Percentiles rank a stretch among this genome's conserved stretches.
These are phyloP conservation scores for Sarcophilus harrisii DNA, from an alignment of 2,797 vertebrate genomes.

Conservation along the genomic window DNA sequence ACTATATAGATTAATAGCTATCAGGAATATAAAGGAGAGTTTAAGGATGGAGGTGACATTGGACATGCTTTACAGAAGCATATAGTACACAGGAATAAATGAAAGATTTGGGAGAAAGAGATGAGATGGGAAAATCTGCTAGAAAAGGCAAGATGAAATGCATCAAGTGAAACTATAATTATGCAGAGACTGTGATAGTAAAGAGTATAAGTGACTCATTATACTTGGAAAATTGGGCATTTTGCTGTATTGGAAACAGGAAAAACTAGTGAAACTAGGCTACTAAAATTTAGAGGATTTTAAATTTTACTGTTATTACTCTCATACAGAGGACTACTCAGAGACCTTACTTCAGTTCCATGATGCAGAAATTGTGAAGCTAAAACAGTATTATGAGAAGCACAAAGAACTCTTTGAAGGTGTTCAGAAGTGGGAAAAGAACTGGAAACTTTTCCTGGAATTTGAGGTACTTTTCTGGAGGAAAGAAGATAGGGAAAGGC, in stretches of 20 bases:
- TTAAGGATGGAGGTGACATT: neutral
- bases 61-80: neutral
- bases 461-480: conserved; percentile 89
- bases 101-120: neutral
- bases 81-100: neutral
- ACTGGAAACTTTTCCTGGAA: conserved; percentile 92
- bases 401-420: conserved; percentile 93
- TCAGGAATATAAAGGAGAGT: neutral
- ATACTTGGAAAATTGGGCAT: neutral
- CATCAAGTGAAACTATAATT: neutral
- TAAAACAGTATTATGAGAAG: conserved; percentile 89
- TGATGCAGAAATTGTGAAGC: conserved; percentile 88
- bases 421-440: conserved; percentile 93
- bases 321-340: conserved; percentile 88
- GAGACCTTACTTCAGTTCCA: conserved; percentile 91
- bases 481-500: neutral
- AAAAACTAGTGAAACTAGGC: neutral
- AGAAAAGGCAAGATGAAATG: neutral
- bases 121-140: neutral
- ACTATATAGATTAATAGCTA: neutral
- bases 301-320: neutral
- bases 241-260: neutral
- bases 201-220: neutral
- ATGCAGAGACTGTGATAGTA: neutral
- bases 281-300: neutral